Evolutionary conservation across 53 echinoderm and acorn worm genomes (phyloP).

Genomic region (Astropecten irregularis): DNA sequence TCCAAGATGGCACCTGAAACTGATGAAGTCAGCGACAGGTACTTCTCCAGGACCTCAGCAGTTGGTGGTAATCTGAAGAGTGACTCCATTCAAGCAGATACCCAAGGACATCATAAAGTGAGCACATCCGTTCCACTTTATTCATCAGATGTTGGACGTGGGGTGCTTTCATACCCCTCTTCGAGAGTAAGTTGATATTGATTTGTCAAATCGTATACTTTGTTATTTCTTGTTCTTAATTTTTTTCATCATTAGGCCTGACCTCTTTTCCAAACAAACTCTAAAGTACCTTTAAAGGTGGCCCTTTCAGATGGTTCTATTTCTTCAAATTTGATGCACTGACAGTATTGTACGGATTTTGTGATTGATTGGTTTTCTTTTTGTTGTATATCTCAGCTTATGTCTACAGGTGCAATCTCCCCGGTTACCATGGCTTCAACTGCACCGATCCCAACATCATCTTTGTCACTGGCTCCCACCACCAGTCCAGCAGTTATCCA

Average conservation of each 20-base stretch:
- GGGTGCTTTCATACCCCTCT: constrained; percentile 47
- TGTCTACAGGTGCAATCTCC: not conserved
- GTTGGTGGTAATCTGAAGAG: not conserved
- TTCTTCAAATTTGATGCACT: too few relatives aligned
- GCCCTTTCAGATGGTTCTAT: too few relatives aligned
- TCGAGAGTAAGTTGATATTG: constrained; percentile 47
- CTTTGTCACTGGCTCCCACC: not conserved
- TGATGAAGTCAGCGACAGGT: not conserved
- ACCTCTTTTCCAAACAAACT: too few relatives aligned
- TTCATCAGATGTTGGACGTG: constrained; percentile 36
- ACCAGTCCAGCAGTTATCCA: not conserved
- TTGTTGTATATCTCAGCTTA: not conserved
- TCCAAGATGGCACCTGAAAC: not conserved
- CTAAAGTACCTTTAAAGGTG: too few relatives aligned
- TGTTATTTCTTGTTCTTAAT: too few relatives aligned
- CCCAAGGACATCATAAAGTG: not conserved
- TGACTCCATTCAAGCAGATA: too few relatives aligned
- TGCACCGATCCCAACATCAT: not conserved
- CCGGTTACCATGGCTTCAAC: not conserved
- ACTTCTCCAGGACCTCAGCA: not conserved
- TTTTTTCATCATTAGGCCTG: too few relatives aligned
- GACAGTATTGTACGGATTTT: too few relatives aligned
- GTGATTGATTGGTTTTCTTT: not conserved
- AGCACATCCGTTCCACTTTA: constrained; percentile 8
- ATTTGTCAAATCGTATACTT: too few relatives aligned